Conservation (phyloP, 2,113 vertebrate genomes). For the Pluvialis apricaria region DNA sequence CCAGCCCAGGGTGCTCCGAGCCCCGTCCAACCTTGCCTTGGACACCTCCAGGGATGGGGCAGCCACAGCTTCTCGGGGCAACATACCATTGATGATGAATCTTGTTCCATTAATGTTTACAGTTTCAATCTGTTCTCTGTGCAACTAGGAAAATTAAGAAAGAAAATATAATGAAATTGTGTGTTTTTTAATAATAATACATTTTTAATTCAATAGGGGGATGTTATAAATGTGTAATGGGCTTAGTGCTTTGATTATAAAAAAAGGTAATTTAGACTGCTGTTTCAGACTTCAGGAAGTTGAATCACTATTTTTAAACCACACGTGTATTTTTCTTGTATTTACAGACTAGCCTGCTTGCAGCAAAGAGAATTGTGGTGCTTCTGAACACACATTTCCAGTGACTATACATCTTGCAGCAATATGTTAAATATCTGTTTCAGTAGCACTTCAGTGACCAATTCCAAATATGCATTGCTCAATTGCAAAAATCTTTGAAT, state of each 20-base stretch:
- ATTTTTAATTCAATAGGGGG: not conserved
- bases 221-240: not conserved
- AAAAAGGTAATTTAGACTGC: not conserved
- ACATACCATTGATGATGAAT: constrained; percentile 85
- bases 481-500: not conserved
- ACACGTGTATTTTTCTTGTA: not conserved
- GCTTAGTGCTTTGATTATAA: not conserved
- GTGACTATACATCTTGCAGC: not conserved
- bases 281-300: not conserved
- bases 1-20: too few species aligned
- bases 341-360: not conserved
- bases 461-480: not conserved
- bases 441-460: not conserved
- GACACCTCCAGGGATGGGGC: too few species aligned
- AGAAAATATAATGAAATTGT: not conserved
- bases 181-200: not conserved
- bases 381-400: not conserved
- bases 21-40: too few species aligned
- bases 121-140: constrained; percentile 84
- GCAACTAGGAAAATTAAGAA: constrained; percentile 73
- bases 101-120: constrained; percentile 89
- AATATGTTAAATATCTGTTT: not conserved
- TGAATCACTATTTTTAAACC: not conserved
- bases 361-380: not conserved
- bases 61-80: too few species aligned